Evolutionary conservation across 2,888 invertebrate genomes (phyloP).

Genomic region (Harpalus rufipes): DNA sequence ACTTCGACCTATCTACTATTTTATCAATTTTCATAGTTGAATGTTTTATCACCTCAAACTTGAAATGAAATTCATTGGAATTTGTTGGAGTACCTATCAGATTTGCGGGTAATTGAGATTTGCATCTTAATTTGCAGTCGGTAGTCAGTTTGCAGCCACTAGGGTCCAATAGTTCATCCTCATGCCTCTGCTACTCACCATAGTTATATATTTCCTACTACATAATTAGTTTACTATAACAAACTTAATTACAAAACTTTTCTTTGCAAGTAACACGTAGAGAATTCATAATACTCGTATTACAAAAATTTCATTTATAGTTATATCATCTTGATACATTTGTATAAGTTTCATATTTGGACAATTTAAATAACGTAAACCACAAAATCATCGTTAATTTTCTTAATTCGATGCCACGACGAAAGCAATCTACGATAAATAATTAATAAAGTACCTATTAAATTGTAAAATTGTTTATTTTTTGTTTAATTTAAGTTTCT

Average conservation of each 20-base stretch:
- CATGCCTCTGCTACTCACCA: background rate
- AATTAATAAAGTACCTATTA: too few species aligned
- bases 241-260: background rate
- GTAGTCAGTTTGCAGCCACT: background rate
- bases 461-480: too few species aligned
- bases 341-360: background rate
- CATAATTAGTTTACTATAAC: background rate
- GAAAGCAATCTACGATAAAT: too few species aligned
- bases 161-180: background rate
- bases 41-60: background rate
- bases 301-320: background rate
- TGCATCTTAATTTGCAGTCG: background rate
- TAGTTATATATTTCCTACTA: conserved; percentile 1
- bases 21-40: background rate
- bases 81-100: background rate
- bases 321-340: background rate
- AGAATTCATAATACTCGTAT: background rate
- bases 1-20: too few species aligned
- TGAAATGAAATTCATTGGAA: background rate
- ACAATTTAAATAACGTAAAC: too few species aligned
- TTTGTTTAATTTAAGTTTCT: too few species aligned
- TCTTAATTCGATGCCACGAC: too few species aligned
- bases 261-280: background rate
- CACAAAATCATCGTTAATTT: too few species aligned
- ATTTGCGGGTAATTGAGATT: background rate